Percentiles rank a stretch among this genome's conserved stretches.
Conservation (phyloP, 2,797 vertebrate species). For the Botia kubotai region DNA sequence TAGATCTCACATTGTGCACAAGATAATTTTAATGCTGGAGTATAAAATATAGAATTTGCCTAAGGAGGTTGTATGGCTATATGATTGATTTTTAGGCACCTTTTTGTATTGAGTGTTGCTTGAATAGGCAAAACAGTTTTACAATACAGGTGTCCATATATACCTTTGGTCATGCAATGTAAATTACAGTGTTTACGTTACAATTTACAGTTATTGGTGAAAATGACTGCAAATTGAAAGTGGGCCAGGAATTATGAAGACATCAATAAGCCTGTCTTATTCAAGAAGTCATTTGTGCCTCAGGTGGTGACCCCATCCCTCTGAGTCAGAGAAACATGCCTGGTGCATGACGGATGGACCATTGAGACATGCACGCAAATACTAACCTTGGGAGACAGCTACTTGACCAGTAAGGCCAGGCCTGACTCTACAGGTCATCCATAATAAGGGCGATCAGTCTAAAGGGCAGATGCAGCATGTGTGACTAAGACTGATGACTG, state of each 20-base stretch:
- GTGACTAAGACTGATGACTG: constrained; percentile 23
- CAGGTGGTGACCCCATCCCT: constrained; percentile 46
- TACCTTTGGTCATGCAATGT: background rate
- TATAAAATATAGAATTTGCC: too few relatives aligned
- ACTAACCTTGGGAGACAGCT: constrained; percentile 47
- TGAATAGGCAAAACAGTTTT: too few relatives aligned
- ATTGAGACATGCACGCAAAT: constrained; percentile 12
- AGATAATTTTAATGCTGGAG: too few relatives aligned
- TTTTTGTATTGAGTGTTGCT: too few relatives aligned
- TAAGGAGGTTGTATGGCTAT: too few relatives aligned
- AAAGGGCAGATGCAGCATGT: constrained; percentile 48
- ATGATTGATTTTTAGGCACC: too few relatives aligned
- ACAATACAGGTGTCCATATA: too few relatives aligned
- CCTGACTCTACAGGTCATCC: constrained; percentile 36
- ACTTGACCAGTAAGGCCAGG: constrained; percentile 28
- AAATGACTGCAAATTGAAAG: background rate
- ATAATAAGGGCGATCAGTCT: constrained; percentile 50
- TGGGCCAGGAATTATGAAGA: constrained; percentile 35
- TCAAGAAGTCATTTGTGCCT: constrained; percentile 39
- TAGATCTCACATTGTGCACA: too few relatives aligned
- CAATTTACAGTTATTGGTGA: background rate
- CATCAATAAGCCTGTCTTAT: constrained; percentile 30
- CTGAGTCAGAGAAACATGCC: constrained; percentile 46
- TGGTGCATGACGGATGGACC: constrained; percentile 49
- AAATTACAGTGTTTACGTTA: background rate